Evolutionary conservation across 2,113 vertebrate genomes (phyloP).

Genomic region (Bothrops jararaca): DNA sequence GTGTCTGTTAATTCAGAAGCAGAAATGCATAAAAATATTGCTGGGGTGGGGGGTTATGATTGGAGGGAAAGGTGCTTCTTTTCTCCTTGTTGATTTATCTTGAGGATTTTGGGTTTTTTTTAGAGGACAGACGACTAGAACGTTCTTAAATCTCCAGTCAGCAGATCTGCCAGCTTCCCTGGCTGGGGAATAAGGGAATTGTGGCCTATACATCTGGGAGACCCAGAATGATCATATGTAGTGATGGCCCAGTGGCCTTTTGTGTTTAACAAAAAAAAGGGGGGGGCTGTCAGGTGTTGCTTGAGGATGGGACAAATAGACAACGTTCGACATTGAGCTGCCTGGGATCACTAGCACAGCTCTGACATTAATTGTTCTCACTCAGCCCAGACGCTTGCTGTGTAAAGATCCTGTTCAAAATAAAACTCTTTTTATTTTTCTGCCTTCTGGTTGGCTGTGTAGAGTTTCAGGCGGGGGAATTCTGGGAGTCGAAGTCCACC

Average conservation of each 20-base stretch:
- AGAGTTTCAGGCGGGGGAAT: too few species aligned
- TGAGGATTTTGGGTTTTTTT: background rate
- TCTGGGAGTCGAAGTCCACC: too few species aligned
- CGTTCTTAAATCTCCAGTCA: background rate
- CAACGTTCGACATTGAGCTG: background rate
- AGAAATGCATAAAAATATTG: background rate
- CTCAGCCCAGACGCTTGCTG: background rate
- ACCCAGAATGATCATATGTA: background rate
- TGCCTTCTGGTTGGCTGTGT: background rate
- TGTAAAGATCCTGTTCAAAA: background rate
- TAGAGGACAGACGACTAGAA: background rate
- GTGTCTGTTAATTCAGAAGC: background rate
- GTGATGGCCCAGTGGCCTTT: background rate
- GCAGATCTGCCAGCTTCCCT: background rate
- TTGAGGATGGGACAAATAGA: background rate
- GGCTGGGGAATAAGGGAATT: background rate
- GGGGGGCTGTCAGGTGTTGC: background rate
- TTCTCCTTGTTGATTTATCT: background rate
- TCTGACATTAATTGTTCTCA: background rate
- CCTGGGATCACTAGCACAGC: background rate
- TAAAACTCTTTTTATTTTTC: background rate
- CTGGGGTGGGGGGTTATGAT: background rate
- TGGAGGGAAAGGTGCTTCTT: background rate
- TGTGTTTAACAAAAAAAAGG: background rate
- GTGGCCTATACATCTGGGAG: background rate